A percentile compares a stretch with the other conserved stretches of the same genome.
Evolutionary conservation across 2,888 invertebrate species (phyloP).

Genomic region (Heliconius charithonia): DNA sequence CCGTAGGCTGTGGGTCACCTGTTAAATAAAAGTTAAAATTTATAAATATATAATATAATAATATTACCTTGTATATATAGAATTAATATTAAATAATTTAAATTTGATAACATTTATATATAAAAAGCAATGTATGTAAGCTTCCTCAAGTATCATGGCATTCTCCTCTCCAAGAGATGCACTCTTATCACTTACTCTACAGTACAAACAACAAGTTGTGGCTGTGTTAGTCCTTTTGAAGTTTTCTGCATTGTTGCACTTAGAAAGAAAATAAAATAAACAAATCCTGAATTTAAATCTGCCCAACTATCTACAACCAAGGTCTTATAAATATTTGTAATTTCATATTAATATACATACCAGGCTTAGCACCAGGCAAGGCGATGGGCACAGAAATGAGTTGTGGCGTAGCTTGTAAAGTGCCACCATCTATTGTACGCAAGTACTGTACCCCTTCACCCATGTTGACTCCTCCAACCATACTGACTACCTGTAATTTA

Average conservation of each 20-base stretch:
- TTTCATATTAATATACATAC: constrained; percentile 54
- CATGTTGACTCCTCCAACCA: constrained; percentile 81
- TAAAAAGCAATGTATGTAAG: too few relatives aligned
- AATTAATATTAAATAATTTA: not conserved
- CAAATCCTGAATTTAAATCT: too few relatives aligned
- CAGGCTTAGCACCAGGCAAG: constrained; percentile 89
- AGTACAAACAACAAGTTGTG: too few relatives aligned
- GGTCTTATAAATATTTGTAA: not conserved
- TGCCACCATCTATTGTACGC: constrained; percentile 72
- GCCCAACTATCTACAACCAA: too few relatives aligned
- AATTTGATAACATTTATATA: too few relatives aligned
- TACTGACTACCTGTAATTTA: constrained; percentile 84
- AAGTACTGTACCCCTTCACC: constrained; percentile 90
- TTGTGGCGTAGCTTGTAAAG: constrained; percentile 81
- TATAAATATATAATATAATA: not conserved
- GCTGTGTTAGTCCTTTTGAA: too few relatives aligned
- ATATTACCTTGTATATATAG: not conserved
- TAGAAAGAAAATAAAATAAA: too few relatives aligned
- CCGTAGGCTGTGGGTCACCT: constrained; percentile 89
- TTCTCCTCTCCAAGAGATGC: too few relatives aligned
- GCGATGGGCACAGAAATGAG: constrained; percentile 91
- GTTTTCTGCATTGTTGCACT: too few relatives aligned
- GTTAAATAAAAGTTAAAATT: constrained; percentile 28
- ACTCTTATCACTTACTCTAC: too few relatives aligned
- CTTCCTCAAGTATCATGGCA: too few relatives aligned